Conservation (phyloP, 1,140 invertebrate genomes). For the Halyomorpha halys region DNA sequence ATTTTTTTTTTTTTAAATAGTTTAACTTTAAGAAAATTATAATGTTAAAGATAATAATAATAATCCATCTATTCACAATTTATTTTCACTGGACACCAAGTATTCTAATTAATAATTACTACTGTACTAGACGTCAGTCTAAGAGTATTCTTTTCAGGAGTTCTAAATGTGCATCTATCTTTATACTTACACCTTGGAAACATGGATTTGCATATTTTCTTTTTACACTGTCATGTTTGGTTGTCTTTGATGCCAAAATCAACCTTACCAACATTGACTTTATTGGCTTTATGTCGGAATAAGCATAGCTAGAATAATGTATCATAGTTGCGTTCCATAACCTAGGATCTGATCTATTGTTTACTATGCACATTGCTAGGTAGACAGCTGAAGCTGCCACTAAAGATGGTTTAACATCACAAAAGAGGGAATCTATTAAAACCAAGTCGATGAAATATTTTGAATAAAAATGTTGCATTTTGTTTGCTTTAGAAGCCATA, state of each 20-base stretch:
- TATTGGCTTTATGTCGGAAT: slow-evolving; percentile 3
- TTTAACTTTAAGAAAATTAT: no score
- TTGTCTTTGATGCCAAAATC: neutral
- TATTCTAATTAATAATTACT: no score
- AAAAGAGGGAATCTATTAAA: neutral
- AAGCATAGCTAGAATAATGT: slow-evolving; percentile 12
- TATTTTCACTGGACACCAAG: no score
- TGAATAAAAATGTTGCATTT: slow-evolving; percentile 18
- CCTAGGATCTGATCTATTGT: neutral
- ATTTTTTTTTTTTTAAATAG: no score
- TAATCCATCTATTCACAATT: no score
- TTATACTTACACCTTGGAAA: slow-evolving; percentile 2
- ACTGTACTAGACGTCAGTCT: no score
- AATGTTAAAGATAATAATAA: no score
- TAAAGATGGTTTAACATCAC: slow-evolving; percentile 6
- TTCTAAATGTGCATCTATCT: neutral
- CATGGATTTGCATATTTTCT: neutral
- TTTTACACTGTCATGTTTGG: neutral
- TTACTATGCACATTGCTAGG: slow-evolving; percentile 14
- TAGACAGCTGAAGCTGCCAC: slow-evolving; percentile 19
- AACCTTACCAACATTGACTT: neutral
- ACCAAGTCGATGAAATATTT: slow-evolving; percentile 21
- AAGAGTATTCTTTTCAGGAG: no score
- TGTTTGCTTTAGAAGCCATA: slow-evolving; percentile 18
- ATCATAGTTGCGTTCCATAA: slow-evolving; percentile 10